Base-by-base conservation (phyloP, 2,113 vertebrate genomes). In the Hymenochirus boettgeri region DNA sequence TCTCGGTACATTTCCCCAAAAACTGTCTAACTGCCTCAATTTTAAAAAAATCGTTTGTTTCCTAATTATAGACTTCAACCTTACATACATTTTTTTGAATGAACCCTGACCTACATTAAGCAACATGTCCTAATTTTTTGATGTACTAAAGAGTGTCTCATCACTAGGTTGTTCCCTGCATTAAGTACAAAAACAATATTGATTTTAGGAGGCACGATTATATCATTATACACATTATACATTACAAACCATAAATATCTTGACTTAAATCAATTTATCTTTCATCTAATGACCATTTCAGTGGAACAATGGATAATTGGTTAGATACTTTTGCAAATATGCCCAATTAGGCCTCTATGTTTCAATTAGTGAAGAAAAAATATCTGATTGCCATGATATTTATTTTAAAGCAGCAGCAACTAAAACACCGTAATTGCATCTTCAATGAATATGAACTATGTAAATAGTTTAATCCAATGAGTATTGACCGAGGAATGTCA, bases 341-440 rank as follows among this genome's bases (percentile, higher is more conserved):
- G 15, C 5, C 50, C n/a, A 52, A 52, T 52, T 52, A 52, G 15
- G 50, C n/a, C 50, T 10, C 13, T 7, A 17, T 24, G 50, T 52
- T 52, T 52, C 15, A 52, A 52, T 52, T 52, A 25, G 13, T 24
- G 26, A 52, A 26, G 13, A 24, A 17, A 15, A 25, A 24, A 10
- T 4, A 12, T 11, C 50, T 17, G 24, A 26, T 23, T 15, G 22
- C 50, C 17, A 52, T 52, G 24, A 52, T 52, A 17, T 52, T 52
- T 52, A 52, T 52, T 11, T 25, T 25, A 25, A 52, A 52, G 50
- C 15, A 18, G 13, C 24, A 17, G 21, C 15, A 17, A 52, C 13
- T 24, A 2, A 52, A 52, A 52, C 39, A 25, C 15, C 25, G 24
- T 52, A 52, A 52, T 52, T 52, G 50, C 50, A 25, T 52, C 18